phyloP scores from a whole-genome alignment of 1,140 invertebrate genomes.

The Mamestra configurata region DNA sequence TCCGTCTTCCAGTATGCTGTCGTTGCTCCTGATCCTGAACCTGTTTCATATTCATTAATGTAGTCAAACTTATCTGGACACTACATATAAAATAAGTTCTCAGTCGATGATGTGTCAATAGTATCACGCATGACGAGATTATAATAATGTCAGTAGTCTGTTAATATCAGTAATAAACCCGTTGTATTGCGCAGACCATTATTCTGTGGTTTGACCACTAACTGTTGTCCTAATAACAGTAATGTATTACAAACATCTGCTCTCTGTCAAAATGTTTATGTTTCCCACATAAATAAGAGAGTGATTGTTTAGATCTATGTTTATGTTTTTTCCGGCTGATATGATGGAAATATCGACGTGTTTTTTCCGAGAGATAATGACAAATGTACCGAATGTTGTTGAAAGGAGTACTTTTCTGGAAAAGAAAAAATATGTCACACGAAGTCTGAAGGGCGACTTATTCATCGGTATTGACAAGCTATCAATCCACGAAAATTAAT shows the following conservation, averaged over 20 bases:
- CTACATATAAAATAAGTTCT: too few relatives aligned
- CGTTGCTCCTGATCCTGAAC: too few relatives aligned
- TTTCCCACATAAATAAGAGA: background rate
- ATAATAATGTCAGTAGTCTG: background rate
- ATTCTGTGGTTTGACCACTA: background rate
- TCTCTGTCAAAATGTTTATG: constrained; percentile 32
- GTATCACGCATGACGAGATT: background rate
- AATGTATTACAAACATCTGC: constrained; percentile 31
- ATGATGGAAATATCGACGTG: constrained; percentile 39
- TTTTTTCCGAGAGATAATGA: constrained; percentile 40
- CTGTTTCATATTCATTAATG: too few relatives aligned
- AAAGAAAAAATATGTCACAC: background rate
- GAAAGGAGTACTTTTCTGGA: constrained; percentile 8
- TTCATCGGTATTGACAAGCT: background rate
- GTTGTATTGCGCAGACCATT: background rate
- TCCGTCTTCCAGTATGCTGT: too few relatives aligned
- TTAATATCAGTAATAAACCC: background rate
- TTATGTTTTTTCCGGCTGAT: constrained; percentile 44
- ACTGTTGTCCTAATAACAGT: background rate
- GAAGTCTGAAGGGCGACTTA: background rate
- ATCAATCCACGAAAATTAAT: too few relatives aligned
- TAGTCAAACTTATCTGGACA: too few relatives aligned
- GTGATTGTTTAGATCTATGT: constrained; percentile 33
- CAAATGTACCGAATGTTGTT: constrained; percentile 13
- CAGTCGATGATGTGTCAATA: too few relatives aligned